A percentile compares a stretch with the other conserved stretches of the same genome.
Conservation (phyloP, 1,140 invertebrate species). For the Onthophagus taurus region DNA sequence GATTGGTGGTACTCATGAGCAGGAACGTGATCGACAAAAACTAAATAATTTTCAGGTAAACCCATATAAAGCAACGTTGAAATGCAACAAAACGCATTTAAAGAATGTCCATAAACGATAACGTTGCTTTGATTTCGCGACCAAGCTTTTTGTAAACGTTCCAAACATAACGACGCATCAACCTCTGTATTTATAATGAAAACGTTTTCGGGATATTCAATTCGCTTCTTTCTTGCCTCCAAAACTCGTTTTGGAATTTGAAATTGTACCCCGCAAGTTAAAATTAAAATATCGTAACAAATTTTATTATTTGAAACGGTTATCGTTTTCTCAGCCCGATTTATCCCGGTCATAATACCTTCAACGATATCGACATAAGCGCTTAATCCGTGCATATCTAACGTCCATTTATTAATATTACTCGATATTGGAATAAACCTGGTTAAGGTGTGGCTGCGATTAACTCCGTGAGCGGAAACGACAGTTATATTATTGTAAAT, state of each 20-base stretch:
- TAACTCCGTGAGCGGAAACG: conserved; percentile 52
- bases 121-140: conserved; percentile 36
- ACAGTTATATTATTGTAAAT: conserved; percentile 51
- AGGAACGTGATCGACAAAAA: no score
- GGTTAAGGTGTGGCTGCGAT: conserved; percentile 37
- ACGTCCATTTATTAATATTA: not conserved
- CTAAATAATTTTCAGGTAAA: conserved; percentile 40
- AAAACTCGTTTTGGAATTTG: conserved; percentile 39
- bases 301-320: conserved; percentile 42
- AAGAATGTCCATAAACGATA: conserved; percentile 50
- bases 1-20: no score
- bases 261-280: conserved; percentile 51
- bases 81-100: conserved; percentile 51
- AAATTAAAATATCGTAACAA: conserved; percentile 50
- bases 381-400: conserved; percentile 36
- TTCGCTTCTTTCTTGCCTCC: conserved; percentile 31
- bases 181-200: conserved; percentile 47
- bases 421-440: not conserved
- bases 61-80: conserved; percentile 47
- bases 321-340: conserved; percentile 50
- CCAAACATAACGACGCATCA: conserved; percentile 38
- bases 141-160: conserved; percentile 21
- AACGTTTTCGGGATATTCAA: conserved; percentile 45
- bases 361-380: conserved; percentile 46
- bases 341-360: conserved; percentile 43